Conservation (phyloP, 1,140 invertebrate species). For the Drosophila repleta region DNA sequence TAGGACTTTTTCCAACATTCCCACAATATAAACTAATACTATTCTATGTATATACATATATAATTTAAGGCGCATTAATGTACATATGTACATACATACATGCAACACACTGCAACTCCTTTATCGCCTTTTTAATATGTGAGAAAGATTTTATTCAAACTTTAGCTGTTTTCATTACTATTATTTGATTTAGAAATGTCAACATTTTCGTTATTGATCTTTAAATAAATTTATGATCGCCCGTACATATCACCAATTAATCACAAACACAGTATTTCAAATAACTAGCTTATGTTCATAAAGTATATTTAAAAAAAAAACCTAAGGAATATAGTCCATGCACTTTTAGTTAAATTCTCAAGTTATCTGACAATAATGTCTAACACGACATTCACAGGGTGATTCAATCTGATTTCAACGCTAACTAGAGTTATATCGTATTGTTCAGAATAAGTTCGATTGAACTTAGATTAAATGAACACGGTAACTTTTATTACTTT, state of each 20-base stretch:
- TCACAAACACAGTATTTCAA: constrained; percentile 46
- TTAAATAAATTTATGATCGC: constrained; percentile 16
- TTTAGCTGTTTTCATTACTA: constrained; percentile 28
- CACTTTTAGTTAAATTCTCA: constrained; percentile 70
- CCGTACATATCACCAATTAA: constrained; percentile 38
- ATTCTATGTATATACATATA: constrained; percentile 11
- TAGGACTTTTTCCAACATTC: constrained; percentile 5
- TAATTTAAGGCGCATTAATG: constrained; percentile 37
- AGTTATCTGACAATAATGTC: constrained; percentile 60
- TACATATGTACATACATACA: constrained; percentile 46
- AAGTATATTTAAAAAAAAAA: constrained; percentile 66
- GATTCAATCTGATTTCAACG: constrained; percentile 14
- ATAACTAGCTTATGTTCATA: constrained; percentile 32
- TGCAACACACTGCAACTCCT: constrained; percentile 42
- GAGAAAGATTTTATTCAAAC: constrained; percentile 25
- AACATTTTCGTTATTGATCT: constrained; percentile 27
- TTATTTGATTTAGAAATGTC: constrained; percentile 33
- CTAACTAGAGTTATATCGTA: constrained; percentile 9
- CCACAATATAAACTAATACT: constrained; percentile 19
- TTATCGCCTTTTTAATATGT: constrained; percentile 22
- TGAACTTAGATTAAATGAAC: no score
- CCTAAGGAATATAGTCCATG: constrained; percentile 69
- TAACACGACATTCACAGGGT: constrained; percentile 59
- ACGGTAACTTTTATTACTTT: no score
- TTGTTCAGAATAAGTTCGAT: not conserved